Percentiles rank a stretch among this genome's conserved stretches.
Evolutionary conservation across 2,888 invertebrate genomes (phyloP).

Genomic region (Clistopyga incitator): DNA sequence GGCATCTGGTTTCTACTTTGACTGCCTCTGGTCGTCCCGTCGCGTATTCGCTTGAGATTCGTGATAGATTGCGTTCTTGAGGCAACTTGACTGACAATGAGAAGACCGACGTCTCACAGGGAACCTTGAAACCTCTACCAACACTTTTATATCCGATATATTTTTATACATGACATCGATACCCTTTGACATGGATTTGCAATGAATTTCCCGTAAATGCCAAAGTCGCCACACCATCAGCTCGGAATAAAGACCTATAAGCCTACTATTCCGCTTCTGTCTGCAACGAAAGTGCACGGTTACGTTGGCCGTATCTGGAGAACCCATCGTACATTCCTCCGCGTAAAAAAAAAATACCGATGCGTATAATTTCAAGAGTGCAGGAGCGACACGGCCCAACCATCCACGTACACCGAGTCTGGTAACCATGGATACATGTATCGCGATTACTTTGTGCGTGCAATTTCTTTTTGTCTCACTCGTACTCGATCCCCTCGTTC

Average conservation of each 20-base stretch:
- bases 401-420: background rate
- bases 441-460: constrained; percentile 30
- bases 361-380: constrained; percentile 35
- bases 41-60: constrained; percentile 13
- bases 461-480: constrained; percentile 33
- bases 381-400: background rate
- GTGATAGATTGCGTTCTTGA: constrained; percentile 47
- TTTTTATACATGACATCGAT: no score
- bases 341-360: constrained; percentile 13
- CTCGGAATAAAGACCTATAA: background rate
- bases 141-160: background rate
- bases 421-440: constrained; percentile 46
- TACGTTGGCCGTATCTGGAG: background rate
- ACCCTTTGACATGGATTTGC: no score
- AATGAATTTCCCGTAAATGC: background rate
- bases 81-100: constrained; percentile 28
- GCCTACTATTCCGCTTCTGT: background rate
- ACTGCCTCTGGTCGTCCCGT: constrained; percentile 14
- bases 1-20: constrained; percentile 40
- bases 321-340: background rate
- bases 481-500: background rate
- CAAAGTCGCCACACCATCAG: background rate
- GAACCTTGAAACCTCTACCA: background rate
- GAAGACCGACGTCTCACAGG: constrained; percentile 20
- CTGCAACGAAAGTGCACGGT: background rate